phyloP scores from a whole-genome alignment of 1,140 invertebrate genomes.

The Eubasilissa regina region DNA sequence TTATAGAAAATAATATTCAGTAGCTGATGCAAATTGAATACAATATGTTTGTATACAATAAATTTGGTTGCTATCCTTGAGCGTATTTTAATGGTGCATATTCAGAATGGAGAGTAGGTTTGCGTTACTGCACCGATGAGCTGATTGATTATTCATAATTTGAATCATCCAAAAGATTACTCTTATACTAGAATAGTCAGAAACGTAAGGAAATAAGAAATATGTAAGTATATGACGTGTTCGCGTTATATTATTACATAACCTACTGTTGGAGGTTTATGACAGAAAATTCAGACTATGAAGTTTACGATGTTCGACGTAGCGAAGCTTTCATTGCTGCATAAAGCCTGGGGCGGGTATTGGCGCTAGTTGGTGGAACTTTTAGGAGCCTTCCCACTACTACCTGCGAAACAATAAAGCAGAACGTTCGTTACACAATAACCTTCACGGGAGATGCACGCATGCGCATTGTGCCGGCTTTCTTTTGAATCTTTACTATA shows the following conservation, averaged over 20 bases:
- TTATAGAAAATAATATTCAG: too few relatives aligned
- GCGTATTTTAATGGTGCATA: too few relatives aligned
- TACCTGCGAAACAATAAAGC: conserved; percentile 42
- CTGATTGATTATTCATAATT: too few relatives aligned
- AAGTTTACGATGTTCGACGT: neutral
- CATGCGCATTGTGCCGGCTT: neutral
- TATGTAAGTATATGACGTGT: too few relatives aligned
- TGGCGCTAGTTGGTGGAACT: conserved; percentile 15
- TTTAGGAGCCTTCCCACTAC: conserved; percentile 9
- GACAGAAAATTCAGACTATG: conserved; percentile 36
- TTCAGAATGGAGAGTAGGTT: too few relatives aligned
- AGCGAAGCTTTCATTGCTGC: neutral
- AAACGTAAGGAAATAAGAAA: too few relatives aligned
- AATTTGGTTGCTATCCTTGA: too few relatives aligned
- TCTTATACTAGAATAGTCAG: too few relatives aligned
- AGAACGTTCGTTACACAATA: conserved; percentile 17
- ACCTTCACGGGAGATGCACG: neutral
- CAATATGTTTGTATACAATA: too few relatives aligned
- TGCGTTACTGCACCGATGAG: too few relatives aligned
- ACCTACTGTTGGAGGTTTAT: neutral
- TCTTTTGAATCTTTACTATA: neutral
- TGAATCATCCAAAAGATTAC: too few relatives aligned
- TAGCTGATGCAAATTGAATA: too few relatives aligned
- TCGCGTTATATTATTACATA: neutral
- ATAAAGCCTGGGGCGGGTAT: conserved; percentile 8